These are phyloP conservation scores for Sebastes fasciatus DNA, from an alignment of 2,113 vertebrate genomes.

Conservation along the genomic window DNA sequence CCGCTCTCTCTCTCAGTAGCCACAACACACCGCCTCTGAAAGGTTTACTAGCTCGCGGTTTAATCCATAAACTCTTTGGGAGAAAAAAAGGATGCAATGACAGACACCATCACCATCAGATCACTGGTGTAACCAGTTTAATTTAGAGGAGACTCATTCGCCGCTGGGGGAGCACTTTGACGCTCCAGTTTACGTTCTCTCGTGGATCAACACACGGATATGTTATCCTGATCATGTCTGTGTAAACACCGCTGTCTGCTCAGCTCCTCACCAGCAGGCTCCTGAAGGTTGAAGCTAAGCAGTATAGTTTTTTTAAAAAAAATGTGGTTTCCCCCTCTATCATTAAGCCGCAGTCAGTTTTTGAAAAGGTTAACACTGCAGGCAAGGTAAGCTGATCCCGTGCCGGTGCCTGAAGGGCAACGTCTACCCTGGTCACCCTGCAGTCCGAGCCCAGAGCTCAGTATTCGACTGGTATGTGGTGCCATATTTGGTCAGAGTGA, in stretches of 20 bases:
- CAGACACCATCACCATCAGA: conserved; percentile 35
- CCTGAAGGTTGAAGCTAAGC: conserved; percentile 41
- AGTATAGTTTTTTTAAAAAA: conserved; percentile 18
- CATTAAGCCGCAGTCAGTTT: conserved; percentile 53
- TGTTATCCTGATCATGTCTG: conserved; percentile 38
- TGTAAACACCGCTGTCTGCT: conserved; percentile 49
- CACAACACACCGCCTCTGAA: conserved; percentile 29
- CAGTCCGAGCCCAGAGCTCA: conserved; percentile 30
- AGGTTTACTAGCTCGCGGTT: conserved; percentile 58
- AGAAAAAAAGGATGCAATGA: neutral
- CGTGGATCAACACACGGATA: neutral
- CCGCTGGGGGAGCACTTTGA: conserved; percentile 16
- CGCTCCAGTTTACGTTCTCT: conserved; percentile 6
- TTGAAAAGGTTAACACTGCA: conserved; percentile 69
- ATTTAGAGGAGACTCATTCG: conserved; percentile 33
- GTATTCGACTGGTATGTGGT: conserved; percentile 63
- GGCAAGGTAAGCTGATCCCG: conserved; percentile 70
- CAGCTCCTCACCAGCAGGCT: conserved; percentile 23
- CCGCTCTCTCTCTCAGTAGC: conserved; percentile 63
- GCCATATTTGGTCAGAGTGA: conserved; percentile 58
- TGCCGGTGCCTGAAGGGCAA: conserved; percentile 59
- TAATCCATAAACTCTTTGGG: conserved; percentile 52
- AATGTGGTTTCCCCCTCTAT: conserved; percentile 35
- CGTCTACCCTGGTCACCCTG: conserved; percentile 34
- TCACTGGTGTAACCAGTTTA: conserved; percentile 39